Percentiles rank a stretch among this genome's conserved stretches.
Evolutionary conservation across 1,140 invertebrate genomes (phyloP).

Genomic region (Zaprionus tsacasi): DNA sequence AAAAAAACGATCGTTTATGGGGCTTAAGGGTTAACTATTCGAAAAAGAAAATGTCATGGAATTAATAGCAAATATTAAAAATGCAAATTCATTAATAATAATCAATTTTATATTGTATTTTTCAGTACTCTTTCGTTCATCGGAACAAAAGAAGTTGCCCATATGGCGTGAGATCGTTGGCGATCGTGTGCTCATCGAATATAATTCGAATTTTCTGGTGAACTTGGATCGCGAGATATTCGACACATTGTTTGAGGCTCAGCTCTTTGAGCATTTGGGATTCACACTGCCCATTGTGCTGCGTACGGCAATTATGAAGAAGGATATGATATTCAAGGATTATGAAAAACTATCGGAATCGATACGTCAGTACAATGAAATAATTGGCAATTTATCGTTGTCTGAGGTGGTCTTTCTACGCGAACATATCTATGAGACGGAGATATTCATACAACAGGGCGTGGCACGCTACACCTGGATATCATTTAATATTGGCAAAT

Average conservation of each 20-base stretch:
- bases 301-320: constrained; percentile 82
- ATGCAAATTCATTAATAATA: not conserved
- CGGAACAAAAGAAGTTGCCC: constrained; percentile 84
- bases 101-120: not conserved
- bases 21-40: too few species aligned
- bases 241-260: constrained; percentile 90
- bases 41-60: not conserved
- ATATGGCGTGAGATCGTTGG: constrained; percentile 89
- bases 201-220: constrained; percentile 87
- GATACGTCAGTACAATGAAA: constrained; percentile 87
- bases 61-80: not conserved
- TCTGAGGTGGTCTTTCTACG: constrained; percentile 89
- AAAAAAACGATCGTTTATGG: too few species aligned
- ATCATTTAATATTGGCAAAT: constrained; percentile 92
- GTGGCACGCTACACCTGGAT: constrained; percentile 93
- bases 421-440: constrained; percentile 89
- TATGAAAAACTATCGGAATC: constrained; percentile 86
- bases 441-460: constrained; percentile 91
- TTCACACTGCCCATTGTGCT: constrained; percentile 86
- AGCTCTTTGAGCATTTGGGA: constrained; percentile 90
- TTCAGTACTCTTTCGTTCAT: constrained; percentile 66
- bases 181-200: constrained; percentile 87
- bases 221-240: constrained; percentile 88
- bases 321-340: constrained; percentile 87
- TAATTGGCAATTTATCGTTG: constrained; percentile 86